These are phyloP conservation scores for Drosophila subpulchrella DNA, from an alignment of 1,140 invertebrate species.

Conservation along the genomic window DNA sequence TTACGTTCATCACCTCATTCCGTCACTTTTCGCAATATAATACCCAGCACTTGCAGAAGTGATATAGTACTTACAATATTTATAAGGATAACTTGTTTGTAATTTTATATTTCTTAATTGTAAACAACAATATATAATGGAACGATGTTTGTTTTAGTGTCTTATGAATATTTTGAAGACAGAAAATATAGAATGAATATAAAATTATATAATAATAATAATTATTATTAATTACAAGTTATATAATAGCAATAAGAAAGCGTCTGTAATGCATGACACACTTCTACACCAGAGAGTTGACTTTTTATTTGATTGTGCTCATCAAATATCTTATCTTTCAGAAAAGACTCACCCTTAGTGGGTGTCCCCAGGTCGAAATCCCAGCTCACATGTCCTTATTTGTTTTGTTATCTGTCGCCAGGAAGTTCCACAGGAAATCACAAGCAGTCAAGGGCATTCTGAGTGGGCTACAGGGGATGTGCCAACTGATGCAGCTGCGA, in stretches of 20 bases:
- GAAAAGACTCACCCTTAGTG: not conserved
- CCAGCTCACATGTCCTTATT: not conserved
- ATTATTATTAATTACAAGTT: no score
- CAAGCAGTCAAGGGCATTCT: constrained; percentile 65
- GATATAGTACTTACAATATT: not conserved
- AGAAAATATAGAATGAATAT: no score
- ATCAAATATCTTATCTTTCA: no score
- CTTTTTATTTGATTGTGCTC: not conserved
- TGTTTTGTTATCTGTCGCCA: constrained; percentile 64
- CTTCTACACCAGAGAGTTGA: no score
- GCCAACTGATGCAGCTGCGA: constrained; percentile 72
- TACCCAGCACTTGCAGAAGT: not conserved
- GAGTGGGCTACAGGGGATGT: constrained; percentile 44
- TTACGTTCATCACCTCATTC: constrained; percentile 11
- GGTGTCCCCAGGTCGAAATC: constrained; percentile 7
- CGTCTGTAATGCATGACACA: no score
- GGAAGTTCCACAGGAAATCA: constrained; percentile 71
- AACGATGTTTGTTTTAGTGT: no score
- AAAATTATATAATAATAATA: no score
- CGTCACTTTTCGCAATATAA: constrained; percentile 18
- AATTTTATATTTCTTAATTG: no score
- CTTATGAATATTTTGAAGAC: no score
- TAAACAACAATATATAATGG: no score
- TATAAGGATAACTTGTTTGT: no score
- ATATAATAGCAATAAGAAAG: no score